Evolutionary conservation across 1,140 invertebrate genomes (phyloP).

Genomic region (Leucophenga varia): DNA sequence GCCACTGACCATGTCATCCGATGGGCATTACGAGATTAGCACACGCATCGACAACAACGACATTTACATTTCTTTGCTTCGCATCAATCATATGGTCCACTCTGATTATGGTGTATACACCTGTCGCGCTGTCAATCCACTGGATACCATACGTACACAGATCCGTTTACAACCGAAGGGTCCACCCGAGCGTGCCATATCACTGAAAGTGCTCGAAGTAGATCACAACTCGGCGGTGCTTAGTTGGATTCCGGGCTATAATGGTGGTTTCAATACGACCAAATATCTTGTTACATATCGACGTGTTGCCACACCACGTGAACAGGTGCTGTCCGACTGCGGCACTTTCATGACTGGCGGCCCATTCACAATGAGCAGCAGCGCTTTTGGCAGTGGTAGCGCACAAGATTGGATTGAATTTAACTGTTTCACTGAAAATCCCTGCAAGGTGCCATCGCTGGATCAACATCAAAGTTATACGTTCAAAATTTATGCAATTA

Average conservation of each 20-base stretch:
- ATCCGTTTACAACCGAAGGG: conserved; percentile 82
- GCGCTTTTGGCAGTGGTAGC: conserved; percentile 55
- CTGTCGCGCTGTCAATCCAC: conserved; percentile 76
- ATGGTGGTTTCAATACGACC: conserved; percentile 80
- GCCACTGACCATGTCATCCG: conserved; percentile 72
- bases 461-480: conserved; percentile 81
- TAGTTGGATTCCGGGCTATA: conserved; percentile 83
- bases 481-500: conserved; percentile 84
- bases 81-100: conserved; percentile 73
- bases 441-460: conserved; percentile 81
- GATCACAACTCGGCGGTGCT: conserved; percentile 76
- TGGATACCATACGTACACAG: conserved; percentile 73
- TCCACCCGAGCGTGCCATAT: conserved; percentile 75
- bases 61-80: conserved; percentile 77
- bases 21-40: conserved; percentile 82
- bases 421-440: conserved; percentile 82
- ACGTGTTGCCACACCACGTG: conserved; percentile 61
- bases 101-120: conserved; percentile 88
- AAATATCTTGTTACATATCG: conserved; percentile 80
- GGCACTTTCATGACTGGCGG: too few species aligned
- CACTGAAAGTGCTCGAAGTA: conserved; percentile 67
- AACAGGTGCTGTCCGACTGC: conserved; percentile 65
- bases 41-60: conserved; percentile 79
- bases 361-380: conserved; percentile 35
- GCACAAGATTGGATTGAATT: conserved; percentile 74